A percentile compares a stretch with the other conserved stretches of the same genome.
Conservation (phyloP, 2,888 invertebrate species). For the Syritta pipiens region DNA sequence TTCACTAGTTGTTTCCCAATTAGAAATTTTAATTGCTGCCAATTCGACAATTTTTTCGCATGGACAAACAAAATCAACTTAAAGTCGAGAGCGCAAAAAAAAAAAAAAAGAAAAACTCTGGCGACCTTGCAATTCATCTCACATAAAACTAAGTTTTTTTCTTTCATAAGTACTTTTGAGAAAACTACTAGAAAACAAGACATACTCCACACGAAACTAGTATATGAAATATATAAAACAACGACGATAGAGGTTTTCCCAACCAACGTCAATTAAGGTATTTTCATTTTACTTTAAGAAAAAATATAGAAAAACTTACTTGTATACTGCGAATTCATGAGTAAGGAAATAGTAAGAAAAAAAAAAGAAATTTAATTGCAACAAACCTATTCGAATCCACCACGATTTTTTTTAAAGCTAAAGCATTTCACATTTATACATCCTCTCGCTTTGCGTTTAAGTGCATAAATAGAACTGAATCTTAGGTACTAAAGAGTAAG, state of each 20-base stretch:
- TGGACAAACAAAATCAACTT: no score
- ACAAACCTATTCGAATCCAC: conserved; percentile 36
- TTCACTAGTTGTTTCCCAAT: no score
- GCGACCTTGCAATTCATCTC: no score
- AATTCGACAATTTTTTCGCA: no score
- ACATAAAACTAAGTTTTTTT: no score
- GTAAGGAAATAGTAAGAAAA: background rate
- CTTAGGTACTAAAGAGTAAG: conserved; percentile 59
- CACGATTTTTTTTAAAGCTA: conserved; percentile 29
- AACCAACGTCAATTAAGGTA: background rate
- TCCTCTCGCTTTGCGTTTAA: conserved; percentile 15
- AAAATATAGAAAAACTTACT: background rate
- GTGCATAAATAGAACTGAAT: conserved; percentile 50
- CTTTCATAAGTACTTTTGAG: no score
- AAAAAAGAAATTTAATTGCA: conserved; percentile 2
- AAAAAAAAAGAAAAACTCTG: no score
- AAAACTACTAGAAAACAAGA: background rate
- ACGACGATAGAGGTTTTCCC: no score
- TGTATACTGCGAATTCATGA: no score
- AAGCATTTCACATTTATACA: conserved; percentile 41
- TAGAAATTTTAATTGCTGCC: no score
- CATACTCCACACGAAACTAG: background rate
- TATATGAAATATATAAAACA: background rate
- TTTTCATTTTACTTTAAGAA: background rate
- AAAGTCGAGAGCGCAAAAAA: no score